Evolutionary conservation across 2,797 vertebrate genomes (phyloP), one percentile per base, ranked within the genome.

Genomic region (Oryzias dopingdopingensis): DNA sequence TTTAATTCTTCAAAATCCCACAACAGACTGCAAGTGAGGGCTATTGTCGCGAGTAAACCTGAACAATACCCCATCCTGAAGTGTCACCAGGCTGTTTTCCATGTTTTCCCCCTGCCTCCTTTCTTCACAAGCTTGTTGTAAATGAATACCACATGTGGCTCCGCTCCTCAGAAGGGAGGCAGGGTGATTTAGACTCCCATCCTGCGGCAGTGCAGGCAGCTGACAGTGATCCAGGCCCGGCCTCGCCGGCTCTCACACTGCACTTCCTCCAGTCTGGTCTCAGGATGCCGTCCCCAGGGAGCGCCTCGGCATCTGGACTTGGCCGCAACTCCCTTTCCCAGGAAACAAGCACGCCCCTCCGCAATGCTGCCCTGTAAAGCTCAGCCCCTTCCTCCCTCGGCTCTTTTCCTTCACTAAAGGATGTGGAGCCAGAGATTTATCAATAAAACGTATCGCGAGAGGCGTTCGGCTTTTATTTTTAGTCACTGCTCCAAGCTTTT

Each of bases 271-370:
- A 64, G 86, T 81, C 89, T 88, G 79, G 74, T 90, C 84, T 85
- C 84, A 72, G 88, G 86, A 92, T 84, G 65, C 77, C 70, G 82
- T 93, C 94, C 92, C 94, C 4, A 0, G 86, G 93, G 96, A 93
- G 59, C 64, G 80, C 82, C 86, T 77, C 89, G 91, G 94, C 93
- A 95, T 98, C 92, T 93, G 72, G 59, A 82, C 92, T 95, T 97
- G 96, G 96, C 96, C 91, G 59, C 79, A 65, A 82, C 79, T 79
- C 81, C 82, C 88, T 94, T 98, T 98, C 95, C 94, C 95, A 95
- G 92, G 93, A 93, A 97, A 94, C 90, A 89, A 92, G 90, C 13
- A 5, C 86, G 90, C 86, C 32, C 86, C 91, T 93, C 95, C 88
- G 89, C 85, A 87, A 87, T 22, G 24, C 80, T 65, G 16, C 86